Evolutionary conservation across 2,113 vertebrate species (phyloP).

Genomic region (Centropus bengalensis): DNA sequence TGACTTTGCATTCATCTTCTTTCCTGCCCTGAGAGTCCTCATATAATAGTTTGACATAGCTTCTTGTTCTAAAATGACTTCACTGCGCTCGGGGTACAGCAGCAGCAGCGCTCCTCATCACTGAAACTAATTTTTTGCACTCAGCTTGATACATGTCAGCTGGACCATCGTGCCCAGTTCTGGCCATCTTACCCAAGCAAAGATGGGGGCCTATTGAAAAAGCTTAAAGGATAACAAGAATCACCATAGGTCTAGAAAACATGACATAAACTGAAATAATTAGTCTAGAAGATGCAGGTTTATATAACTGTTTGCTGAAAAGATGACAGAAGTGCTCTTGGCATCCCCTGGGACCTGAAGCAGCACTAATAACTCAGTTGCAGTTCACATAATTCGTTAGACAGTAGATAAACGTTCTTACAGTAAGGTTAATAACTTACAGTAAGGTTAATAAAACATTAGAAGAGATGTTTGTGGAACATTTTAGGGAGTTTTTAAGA

Average conservation of each 20-base stretch:
- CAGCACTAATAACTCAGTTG: not conserved
- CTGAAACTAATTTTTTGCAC: not conserved
- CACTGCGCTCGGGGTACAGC: not conserved
- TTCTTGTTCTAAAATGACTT: not conserved
- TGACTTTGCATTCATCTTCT: not conserved
- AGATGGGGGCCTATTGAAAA: not conserved
- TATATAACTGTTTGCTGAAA: not conserved
- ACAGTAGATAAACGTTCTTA: not conserved
- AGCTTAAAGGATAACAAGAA: not conserved
- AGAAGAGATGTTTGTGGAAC: not conserved
- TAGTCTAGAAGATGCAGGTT: not conserved
- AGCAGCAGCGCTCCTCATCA: not conserved
- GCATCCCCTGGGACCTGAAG: not conserved
- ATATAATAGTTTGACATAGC: not conserved
- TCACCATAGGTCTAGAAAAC: not conserved
- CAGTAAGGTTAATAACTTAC: not conserved
- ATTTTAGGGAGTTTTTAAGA: not conserved
- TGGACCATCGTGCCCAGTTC: not conserved
- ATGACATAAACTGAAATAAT: not conserved
- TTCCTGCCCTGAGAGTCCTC: not conserved
- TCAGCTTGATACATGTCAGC: not conserved
- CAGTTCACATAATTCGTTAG: not conserved
- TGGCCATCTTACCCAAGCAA: not conserved
- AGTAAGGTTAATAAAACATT: not conserved
- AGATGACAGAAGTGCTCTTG: not conserved